phyloP scores from a whole-genome alignment of 2,113 vertebrate species.

The Lycaon pictus region DNA sequence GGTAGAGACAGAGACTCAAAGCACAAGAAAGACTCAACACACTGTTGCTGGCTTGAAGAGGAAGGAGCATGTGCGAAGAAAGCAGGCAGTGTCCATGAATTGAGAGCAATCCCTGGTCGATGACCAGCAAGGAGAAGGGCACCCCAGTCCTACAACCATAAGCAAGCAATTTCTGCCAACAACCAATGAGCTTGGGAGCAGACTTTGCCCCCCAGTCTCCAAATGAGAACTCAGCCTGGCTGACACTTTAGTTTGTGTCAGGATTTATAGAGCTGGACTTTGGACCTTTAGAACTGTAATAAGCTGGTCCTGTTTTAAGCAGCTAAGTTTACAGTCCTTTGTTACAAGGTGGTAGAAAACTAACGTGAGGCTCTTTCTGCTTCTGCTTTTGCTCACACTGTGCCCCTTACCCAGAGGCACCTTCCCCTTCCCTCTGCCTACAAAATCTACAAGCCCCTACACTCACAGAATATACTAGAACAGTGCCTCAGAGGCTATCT shows the following conservation, averaged over 20 bases:
- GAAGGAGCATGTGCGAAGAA: neutral
- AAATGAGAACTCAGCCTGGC: neutral
- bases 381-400: neutral
- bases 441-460: neutral
- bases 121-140: neutral
- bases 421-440: neutral
- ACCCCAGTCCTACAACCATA: neutral
- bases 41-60: neutral
- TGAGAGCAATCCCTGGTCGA: neutral
- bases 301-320: neutral
- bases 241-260: neutral
- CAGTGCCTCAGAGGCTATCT: neutral
- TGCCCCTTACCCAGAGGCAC: neutral
- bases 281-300: neutral
- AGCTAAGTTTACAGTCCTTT: fast-evolving
- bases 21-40: neutral
- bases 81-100: fast-evolving
- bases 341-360: neutral
- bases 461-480: neutral
- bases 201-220: neutral
- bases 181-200: neutral
- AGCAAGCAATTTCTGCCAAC: neutral
- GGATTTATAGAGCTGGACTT: too few relatives aligned
- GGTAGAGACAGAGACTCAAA: neutral
- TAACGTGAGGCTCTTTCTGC: neutral